phyloP scores from a whole-genome alignment of 2,113 vertebrate species.

The Nannospalax galili region DNA sequence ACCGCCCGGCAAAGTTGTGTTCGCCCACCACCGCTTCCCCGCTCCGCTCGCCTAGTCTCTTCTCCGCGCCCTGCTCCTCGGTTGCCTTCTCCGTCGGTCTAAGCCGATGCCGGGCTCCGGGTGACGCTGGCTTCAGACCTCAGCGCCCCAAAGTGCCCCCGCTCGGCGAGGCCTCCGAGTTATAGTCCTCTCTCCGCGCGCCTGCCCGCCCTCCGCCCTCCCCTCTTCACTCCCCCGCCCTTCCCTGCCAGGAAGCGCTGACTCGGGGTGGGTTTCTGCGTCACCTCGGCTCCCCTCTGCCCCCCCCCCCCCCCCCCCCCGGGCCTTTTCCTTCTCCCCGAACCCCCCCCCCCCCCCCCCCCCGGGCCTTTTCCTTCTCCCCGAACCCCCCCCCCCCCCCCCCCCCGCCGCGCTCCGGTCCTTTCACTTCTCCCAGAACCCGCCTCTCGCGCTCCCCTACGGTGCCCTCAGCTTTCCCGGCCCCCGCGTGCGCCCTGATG shows the following conservation, averaged over 20 bases:
- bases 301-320: conserved; percentile 10
- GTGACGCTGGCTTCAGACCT: conserved; percentile 55
- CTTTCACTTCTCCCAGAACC: background rate
- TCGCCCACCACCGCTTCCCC: background rate
- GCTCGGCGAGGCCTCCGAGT: conserved; percentile 56
- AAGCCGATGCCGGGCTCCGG: conserved; percentile 53
- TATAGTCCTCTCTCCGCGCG: conserved; percentile 73
- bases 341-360: conserved; percentile 58
- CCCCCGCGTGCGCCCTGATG: background rate
- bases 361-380: background rate
- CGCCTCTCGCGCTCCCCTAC: conserved; percentile 14
- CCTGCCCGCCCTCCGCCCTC: conserved; percentile 45
- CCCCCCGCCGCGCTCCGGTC: background rate
- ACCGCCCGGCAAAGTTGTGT: conserved; percentile 43
- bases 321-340: conserved; percentile 41
- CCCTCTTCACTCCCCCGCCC: conserved; percentile 52
- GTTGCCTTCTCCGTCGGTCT: background rate
- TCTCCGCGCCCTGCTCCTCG: background rate
- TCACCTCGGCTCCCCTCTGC: conserved; percentile 17
- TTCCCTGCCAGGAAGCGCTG: conserved; percentile 52
- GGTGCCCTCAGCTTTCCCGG: background rate
- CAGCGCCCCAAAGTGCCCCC: conserved; percentile 62
- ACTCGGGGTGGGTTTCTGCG: background rate
- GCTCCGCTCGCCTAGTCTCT: background rate
- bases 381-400: background rate